Base-by-base conservation (phyloP, 1,140 invertebrate species). In the Drosophila sturtevanti region DNA sequence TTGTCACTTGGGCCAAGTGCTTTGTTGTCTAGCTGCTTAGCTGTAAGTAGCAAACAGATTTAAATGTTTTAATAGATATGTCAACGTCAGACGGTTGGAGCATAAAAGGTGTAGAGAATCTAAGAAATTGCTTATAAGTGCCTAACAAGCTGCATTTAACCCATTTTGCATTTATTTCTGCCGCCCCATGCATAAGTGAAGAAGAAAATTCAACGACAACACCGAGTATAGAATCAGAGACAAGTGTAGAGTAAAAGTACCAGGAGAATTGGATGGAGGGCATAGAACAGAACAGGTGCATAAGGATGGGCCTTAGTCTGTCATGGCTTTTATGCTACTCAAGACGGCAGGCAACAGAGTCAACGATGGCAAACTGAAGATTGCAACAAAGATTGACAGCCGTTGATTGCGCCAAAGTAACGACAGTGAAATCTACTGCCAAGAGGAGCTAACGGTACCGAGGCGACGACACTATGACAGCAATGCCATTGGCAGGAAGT, bases 381-480 rank as follows among this genome's bases (percentile, higher is more conserved):
- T 89, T 89, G 84, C 84, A 65, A 79, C 84, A 80, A 71, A 89
- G 84, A 89, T 89, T 89, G 79, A 89, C 84, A 89, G 72, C 65
- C 84, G 84, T 78, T 89, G 84, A 89, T 89, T 89, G 84, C 84
- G 67, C 79, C 54, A 52, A 63, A 58, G 60, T 68, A 61, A 59
- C 74, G 56, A 16, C 63, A 58, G 31, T 51, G 65, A 59, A 51
- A 81, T 31, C 55, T 65, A 55, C 48, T 56, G 62, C 58, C 58
- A 31, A 31, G 27, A 31, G 38, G 51, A 24, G 41, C 35, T 56
- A 16, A 18, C 35, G 21, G 1, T 31, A 63, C 11, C 56, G 24
- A 27, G 12, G 27, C 52, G 24, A 55, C 31, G 12, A 63, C 61
- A 48, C 24, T 52, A 34, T 51, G 68, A 61, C 67, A 68, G 48